These are phyloP conservation scores for Phymorhynchus buccinoides DNA, from an alignment of 1,140 invertebrate genomes.

Conservation along the genomic window DNA sequence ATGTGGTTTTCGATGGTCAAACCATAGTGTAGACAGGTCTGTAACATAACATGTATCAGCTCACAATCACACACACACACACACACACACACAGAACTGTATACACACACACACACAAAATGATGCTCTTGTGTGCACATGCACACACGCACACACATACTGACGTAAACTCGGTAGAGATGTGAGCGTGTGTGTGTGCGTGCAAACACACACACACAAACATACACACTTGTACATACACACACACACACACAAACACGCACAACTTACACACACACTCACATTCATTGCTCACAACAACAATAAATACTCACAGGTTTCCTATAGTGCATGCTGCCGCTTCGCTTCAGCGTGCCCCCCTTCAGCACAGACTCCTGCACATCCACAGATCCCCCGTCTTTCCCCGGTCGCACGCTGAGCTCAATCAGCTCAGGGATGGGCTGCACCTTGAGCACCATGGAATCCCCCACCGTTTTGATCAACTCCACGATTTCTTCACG, in stretches of 20 bases:
- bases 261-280: background rate
- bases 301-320: slow-evolving; percentile 56
- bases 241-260: slow-evolving; percentile 1
- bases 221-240: background rate
- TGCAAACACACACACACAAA: background rate
- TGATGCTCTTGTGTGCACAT: too few relatives aligned
- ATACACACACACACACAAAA: background rate
- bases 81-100: background rate
- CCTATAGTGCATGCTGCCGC: slow-evolving; percentile 76
- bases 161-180: too few relatives aligned
- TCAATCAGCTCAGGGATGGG: slow-evolving; percentile 81
- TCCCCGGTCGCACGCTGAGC: slow-evolving; percentile 75
- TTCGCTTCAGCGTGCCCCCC: slow-evolving; percentile 85
- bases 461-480: slow-evolving; percentile 87
- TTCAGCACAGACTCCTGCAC: slow-evolving; percentile 82
- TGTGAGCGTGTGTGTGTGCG: too few relatives aligned
- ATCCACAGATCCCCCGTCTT: slow-evolving; percentile 72
- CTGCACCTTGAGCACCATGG: slow-evolving; percentile 87
- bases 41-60: too few relatives aligned
- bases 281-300: background rate
- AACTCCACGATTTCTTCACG: slow-evolving; percentile 95
- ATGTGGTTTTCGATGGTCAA: too few relatives aligned
- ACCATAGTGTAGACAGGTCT: too few relatives aligned
- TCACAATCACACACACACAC: background rate
- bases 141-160: background rate